Conservation (phyloP, 2,888 invertebrate species). For the Eristalis pertinax region DNA sequence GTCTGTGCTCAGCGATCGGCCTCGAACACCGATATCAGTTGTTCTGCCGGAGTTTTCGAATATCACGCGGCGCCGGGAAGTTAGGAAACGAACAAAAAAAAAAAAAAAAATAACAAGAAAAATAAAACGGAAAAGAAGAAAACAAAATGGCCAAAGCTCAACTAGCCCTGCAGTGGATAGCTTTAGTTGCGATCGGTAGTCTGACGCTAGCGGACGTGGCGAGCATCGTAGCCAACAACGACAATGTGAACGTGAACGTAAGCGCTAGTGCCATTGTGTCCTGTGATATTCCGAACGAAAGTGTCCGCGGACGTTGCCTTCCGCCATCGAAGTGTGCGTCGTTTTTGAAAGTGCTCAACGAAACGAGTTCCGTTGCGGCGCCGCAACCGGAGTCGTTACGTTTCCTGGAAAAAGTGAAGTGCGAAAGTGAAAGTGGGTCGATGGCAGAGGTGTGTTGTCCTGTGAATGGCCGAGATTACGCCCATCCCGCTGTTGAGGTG, state of each 20-base stretch:
- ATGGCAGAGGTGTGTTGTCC: conserved; percentile 78
- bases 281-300: conserved; percentile 80
- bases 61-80: conserved; percentile 15
- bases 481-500: conserved; percentile 77
- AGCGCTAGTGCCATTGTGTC: conserved; percentile 67
- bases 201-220: conserved; percentile 67
- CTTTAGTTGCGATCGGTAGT: conserved; percentile 67
- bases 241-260: too few relatives aligned
- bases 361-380: conserved; percentile 73
- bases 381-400: conserved; percentile 77
- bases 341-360: conserved; percentile 78
- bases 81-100: conserved; percentile 7
- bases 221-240: conserved; percentile 34
- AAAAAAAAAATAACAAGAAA: not conserved
- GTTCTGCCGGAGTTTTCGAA: conserved; percentile 35
- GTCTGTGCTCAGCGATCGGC: conserved; percentile 56
- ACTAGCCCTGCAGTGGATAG: conserved; percentile 53
- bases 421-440: conserved; percentile 73
- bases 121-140: conserved; percentile 1
- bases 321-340: conserved; percentile 76
- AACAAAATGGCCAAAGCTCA: conserved; percentile 58
- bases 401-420: conserved; percentile 80
- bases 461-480: conserved; percentile 77
- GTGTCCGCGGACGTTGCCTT: conserved; percentile 77
- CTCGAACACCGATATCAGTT: conserved; percentile 24